A percentile compares a stretch with the other conserved stretches of the same genome.
phyloP scores from a whole-genome alignment of 2,888 invertebrate species.

The Gordius sp. region DNA sequence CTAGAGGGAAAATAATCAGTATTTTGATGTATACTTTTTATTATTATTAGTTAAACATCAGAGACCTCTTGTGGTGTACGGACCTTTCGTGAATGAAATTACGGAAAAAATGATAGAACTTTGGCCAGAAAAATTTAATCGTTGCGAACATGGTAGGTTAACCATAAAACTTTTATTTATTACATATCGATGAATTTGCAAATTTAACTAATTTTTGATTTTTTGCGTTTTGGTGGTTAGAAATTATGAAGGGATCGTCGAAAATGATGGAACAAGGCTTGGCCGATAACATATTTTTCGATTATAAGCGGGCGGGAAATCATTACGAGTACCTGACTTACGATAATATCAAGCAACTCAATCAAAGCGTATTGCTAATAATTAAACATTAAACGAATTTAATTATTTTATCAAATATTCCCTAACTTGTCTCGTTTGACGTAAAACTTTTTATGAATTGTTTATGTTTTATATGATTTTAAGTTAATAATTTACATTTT shows the following conservation, averaged over 20 bases:
- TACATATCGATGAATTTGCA: too few species aligned
- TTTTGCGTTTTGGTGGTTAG: neutral
- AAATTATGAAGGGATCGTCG: conserved; percentile 6
- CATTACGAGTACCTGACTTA: neutral
- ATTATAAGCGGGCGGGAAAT: neutral
- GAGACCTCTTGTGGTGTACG: neutral
- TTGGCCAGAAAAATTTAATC: neutral
- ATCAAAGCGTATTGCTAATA: neutral
- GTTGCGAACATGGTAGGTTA: neutral
- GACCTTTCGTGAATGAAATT: neutral
- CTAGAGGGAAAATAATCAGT: too few species aligned
- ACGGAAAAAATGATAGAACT: conserved; percentile 1
- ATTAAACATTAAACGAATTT: neutral
- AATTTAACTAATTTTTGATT: too few species aligned
- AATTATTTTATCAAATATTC: neutral
- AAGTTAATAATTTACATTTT: neutral
- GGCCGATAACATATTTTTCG: neutral
- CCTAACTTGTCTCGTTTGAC: neutral
- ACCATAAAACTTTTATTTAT: too few species aligned
- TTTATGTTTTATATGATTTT: neutral
- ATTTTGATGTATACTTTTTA: too few species aligned
- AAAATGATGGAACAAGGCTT: conserved; percentile 2
- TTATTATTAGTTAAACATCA: conserved; percentile 10
- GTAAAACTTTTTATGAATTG: neutral
- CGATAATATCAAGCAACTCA: neutral